These are phyloP conservation scores for Lytechinus pictus DNA, from an alignment of 35 echinoderm and acorn worm genomes.

Conservation along the genomic window DNA sequence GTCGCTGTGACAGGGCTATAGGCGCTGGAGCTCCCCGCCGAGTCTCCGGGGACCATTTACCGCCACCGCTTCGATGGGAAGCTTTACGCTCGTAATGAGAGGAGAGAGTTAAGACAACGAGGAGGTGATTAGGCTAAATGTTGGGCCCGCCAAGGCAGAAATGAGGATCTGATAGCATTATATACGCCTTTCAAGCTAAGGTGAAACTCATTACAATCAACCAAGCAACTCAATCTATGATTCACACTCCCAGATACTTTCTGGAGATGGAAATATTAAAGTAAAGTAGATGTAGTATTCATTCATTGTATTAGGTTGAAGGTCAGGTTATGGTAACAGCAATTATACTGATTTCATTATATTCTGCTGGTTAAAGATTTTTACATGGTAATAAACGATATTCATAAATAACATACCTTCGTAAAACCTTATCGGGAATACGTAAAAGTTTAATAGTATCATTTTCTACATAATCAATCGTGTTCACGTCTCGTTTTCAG, in stretches of 20 bases:
- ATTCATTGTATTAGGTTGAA: background rate
- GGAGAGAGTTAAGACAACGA: constrained; percentile 5
- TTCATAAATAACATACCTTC: too few relatives aligned
- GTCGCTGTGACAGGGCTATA: constrained; percentile 1
- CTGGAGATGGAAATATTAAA: background rate
- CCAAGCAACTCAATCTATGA: background rate
- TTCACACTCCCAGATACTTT: background rate
- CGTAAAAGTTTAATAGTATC: too few relatives aligned
- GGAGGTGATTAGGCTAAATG: constrained; percentile 8
- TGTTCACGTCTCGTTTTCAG: too few relatives aligned
- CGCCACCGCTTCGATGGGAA: background rate
- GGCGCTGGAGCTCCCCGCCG: background rate
- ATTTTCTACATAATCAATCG: too few relatives aligned
- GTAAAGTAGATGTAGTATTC: background rate
- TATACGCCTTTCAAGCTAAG: constrained; percentile 17
- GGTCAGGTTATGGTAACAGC: background rate
- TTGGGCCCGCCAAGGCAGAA: background rate
- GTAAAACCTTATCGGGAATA: too few relatives aligned
- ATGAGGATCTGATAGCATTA: constrained; percentile 20
- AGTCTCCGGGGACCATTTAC: constrained; percentile 38
- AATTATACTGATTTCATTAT: background rate
- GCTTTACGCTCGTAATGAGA: constrained; percentile 27
- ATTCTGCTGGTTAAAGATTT: too few relatives aligned
- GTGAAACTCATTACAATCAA: background rate
- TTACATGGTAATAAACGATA: too few relatives aligned